phyloP scores from a whole-genome alignment of 2,113 vertebrate species.

The Ammodramus savannarum region DNA sequence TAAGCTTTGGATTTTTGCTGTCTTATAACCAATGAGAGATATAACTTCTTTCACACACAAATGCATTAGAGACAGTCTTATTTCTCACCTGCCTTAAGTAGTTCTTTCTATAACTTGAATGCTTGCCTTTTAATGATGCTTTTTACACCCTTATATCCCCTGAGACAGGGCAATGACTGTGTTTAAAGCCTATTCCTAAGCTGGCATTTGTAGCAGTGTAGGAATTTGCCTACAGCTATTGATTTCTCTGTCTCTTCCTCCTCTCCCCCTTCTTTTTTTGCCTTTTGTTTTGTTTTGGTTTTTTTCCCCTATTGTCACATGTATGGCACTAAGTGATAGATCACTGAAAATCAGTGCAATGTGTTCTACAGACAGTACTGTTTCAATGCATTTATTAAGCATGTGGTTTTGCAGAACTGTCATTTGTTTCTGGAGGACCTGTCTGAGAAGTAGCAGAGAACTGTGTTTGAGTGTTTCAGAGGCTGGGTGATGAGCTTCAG shows the following conservation, averaged over 20 bases:
- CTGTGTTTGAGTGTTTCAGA: not conserved
- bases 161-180: not conserved
- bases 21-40: not conserved
- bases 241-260: not conserved
- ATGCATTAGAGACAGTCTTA: not conserved
- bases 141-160: accelerated
- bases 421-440: not conserved
- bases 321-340: not conserved
- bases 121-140: not conserved
- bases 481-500: not conserved
- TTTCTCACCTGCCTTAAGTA: not conserved
- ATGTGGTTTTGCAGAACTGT: not conserved
- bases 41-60: not conserved
- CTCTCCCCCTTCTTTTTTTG: accelerated
- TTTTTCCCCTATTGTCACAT: not conserved
- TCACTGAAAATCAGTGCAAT: not conserved
- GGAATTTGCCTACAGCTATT: not conserved
- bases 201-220: not conserved
- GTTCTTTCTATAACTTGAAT: not conserved
- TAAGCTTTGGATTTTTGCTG: not conserved
- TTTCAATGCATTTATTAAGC: not conserved
- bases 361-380: not conserved
- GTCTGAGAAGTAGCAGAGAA: not conserved
- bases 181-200: not conserved
- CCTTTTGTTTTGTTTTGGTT: too few relatives aligned